phyloP scores from a whole-genome alignment of 2,888 invertebrate genomes.

The Leptopilina myrica region DNA sequence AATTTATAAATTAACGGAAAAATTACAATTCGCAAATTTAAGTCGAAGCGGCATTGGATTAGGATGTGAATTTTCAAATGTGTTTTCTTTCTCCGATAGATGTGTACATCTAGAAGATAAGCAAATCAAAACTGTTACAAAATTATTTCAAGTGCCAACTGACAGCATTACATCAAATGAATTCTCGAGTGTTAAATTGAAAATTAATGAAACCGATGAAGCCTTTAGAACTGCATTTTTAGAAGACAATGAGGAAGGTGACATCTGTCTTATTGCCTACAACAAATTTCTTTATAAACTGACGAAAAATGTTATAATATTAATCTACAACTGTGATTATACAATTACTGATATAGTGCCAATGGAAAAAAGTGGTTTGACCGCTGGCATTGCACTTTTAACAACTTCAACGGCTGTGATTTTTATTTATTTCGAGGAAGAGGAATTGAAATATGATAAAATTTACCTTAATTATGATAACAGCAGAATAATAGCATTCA shows the following conservation, averaged over 20 bases:
- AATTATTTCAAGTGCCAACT: constrained; percentile 57
- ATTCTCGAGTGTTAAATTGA: constrained; percentile 53
- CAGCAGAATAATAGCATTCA: constrained; percentile 53
- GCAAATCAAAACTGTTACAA: constrained; percentile 53
- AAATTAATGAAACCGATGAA: constrained; percentile 48
- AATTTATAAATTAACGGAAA: constrained; percentile 61
- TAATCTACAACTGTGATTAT: constrained; percentile 60
- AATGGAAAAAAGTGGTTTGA: constrained; percentile 54
- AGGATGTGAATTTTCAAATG: constrained; percentile 62
- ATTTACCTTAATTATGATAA: constrained; percentile 54
- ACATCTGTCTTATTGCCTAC: constrained; percentile 64
- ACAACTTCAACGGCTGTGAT: constrained; percentile 53
- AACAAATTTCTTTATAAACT: constrained; percentile 61
- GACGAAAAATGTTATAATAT: constrained; percentile 50
- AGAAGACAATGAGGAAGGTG: constrained; percentile 32
- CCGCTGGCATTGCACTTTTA: constrained; percentile 60
- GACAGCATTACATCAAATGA: constrained; percentile 25
- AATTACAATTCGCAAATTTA: constrained; percentile 59
- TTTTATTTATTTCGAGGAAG: constrained; percentile 56
- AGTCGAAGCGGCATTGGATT: constrained; percentile 66
- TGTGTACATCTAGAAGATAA: constrained; percentile 64
- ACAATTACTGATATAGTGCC: constrained; percentile 60
- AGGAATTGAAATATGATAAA: constrained; percentile 62
- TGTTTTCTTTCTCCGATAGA: constrained; percentile 55
- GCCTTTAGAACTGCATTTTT: constrained; percentile 54